These are phyloP conservation scores for Chiropotes sagulatus DNA, from an alignment of 2,797 vertebrate species.

Conservation along the genomic window DNA sequence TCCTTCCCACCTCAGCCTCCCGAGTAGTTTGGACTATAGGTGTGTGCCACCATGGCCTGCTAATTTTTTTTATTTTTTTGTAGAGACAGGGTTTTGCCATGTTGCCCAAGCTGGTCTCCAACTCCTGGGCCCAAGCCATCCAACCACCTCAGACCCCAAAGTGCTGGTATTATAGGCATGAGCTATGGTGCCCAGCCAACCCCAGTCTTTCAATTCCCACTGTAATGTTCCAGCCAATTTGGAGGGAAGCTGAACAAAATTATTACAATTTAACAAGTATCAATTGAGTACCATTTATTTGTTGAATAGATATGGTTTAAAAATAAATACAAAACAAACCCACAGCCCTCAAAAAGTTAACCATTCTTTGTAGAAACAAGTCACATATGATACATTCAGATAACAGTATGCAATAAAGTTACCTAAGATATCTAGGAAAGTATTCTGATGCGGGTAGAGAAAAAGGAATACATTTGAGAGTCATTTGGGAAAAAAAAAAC, in stretches of 20 bases:
- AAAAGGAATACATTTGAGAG: not conserved
- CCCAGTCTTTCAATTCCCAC: not conserved
- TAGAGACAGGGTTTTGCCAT: no score
- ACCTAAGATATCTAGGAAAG: slow-evolving; percentile 16
- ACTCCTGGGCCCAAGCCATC: no score
- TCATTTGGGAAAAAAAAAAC: slow-evolving; percentile 20
- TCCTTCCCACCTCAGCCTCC: not conserved
- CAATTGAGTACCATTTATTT: not conserved
- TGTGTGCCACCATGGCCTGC: no score
- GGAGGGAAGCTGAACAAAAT: not conserved
- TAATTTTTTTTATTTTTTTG: no score
- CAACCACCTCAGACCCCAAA: no score
- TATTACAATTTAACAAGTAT: not conserved
- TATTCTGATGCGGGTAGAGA: not conserved
- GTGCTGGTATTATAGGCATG: no score
- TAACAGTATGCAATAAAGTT: not conserved
- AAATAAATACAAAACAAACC: not conserved
- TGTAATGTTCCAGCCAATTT: not conserved
- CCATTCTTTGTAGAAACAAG: not conserved
- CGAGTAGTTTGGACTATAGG: no score
- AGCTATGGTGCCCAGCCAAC: no score
- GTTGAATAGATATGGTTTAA: not conserved
- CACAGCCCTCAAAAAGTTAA: not conserved
- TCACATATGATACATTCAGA: not conserved
- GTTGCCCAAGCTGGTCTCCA: no score